Base-by-base conservation (phyloP, 2,888 invertebrate species). In the Shargacucullia verbasci region DNA sequence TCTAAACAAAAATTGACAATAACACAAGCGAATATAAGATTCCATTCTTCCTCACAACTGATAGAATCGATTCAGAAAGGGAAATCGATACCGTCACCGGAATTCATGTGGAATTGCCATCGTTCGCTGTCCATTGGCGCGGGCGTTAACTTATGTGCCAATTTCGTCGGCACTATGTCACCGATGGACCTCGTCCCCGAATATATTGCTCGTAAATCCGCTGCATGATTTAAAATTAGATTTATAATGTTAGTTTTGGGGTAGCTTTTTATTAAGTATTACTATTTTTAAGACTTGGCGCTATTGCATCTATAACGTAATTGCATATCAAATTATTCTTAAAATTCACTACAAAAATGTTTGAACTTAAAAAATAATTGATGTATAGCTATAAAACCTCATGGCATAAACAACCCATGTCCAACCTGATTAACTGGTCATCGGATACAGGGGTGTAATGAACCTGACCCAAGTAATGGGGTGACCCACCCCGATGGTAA, bases 151-250 rank as follows among this genome's bases (percentile, higher is more conserved):
- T 80, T 86, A 87, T 85, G 84, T 78, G 80, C 83, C 88, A 88
- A 89, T 89, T 83, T 87, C 77, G 75, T 52, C 60, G 60, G 64
- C 70, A 85, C 80, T 88, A 85, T 84, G 87, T 88, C 88, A 87
- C 83, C 82, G 64, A 84, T 84, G 84, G 83, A 84, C 80, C 70
- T 63, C 76, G 76, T 65, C 71, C 68, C 41, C 50, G 69, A 82
- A 82, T 81, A 70, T 70, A 68, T 67, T 59, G 64, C 61, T 64
- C 61, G 54, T 57, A 59, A 74, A 59, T 54, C 46, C 54, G 46
- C 44, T 64, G 59, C 52, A 57, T 60, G 67, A 70, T 63, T 73
- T 58, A 56, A 20, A 73, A 67, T 65, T 44, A 57, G 27, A 53
- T 45, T 39, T 34, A 37, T 52, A 20, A 33, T 69, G 14, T 29